phyloP scores from a whole-genome alignment of 2,888 invertebrate genomes.

The Sepiola atlantica region DNA sequence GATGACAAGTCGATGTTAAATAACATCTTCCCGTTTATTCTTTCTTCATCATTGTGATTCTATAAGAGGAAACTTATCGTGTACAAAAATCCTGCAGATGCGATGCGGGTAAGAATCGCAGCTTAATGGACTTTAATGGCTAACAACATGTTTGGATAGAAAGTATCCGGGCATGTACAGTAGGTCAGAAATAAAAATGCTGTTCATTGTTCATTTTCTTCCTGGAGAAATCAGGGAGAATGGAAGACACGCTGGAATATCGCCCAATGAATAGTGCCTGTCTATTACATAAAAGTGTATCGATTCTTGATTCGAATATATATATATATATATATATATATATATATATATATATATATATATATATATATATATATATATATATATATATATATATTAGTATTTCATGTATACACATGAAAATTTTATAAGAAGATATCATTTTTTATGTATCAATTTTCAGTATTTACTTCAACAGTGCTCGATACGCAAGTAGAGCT shows the following conservation, averaged over 20 bases:
- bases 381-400: slow-evolving; percentile 33
- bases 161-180: background rate
- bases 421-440: too few species aligned
- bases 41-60: background rate
- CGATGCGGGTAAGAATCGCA: background rate
- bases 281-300: background rate
- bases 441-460: too few species aligned
- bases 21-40: background rate
- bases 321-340: slow-evolving; percentile 10
- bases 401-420: too few species aligned
- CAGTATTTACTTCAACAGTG: too few species aligned
- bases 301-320: background rate
- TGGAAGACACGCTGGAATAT: background rate
- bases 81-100: background rate
- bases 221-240: background rate
- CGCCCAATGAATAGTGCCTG: background rate
- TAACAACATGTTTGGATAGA: background rate
- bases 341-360: slow-evolving; percentile 23
- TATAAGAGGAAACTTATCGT: background rate
- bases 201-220: background rate
- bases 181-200: background rate
- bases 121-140: background rate
- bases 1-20: background rate
- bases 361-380: background rate
- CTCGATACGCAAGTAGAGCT: too few species aligned